These are phyloP conservation scores for Caenorhabditis sulstoni DNA, from an alignment of 2,888 invertebrate genomes.

Conservation along the genomic window DNA sequence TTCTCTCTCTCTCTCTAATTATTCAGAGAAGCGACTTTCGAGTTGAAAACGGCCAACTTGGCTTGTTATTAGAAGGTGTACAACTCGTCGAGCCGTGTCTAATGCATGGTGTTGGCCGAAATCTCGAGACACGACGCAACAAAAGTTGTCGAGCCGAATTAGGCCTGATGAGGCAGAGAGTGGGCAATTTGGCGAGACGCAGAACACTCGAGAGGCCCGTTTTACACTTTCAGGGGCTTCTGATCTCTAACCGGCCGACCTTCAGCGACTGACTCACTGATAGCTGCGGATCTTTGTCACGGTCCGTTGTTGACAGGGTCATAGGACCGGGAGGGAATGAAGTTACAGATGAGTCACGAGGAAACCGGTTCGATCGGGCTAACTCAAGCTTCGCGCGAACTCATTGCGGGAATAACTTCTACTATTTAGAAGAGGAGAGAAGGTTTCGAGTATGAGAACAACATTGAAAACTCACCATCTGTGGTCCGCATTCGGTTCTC, in stretches of 20 bases:
- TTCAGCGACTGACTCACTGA: conserved; percentile 19
- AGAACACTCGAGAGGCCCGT: conserved; percentile 11
- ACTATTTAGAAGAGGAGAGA: neutral
- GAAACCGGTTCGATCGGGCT: neutral
- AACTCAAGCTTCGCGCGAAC: neutral
- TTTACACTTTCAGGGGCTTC: conserved; percentile 43
- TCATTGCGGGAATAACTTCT: no score
- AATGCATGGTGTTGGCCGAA: conserved; percentile 32
- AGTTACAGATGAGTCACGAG: no score
- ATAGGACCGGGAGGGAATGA: neutral
- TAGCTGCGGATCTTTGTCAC: neutral
- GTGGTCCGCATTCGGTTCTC: conserved; percentile 56
- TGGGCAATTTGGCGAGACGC: conserved; percentile 25
- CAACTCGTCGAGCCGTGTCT: conserved; percentile 53
- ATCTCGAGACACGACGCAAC: conserved; percentile 35
- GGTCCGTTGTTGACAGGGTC: conserved; percentile 11
- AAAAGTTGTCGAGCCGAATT: conserved; percentile 58
- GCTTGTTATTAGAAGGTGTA: conserved; percentile 13
- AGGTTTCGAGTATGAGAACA: neutral
- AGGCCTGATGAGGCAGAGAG: conserved; percentile 43
- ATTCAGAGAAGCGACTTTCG: conserved; percentile 8
- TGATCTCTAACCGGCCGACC: conserved; percentile 16
- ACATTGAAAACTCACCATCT: conserved; percentile 56
- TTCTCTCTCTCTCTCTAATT: conserved; percentile 17
- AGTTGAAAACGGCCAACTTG: conserved; percentile 21